A percentile compares a stretch with the other conserved stretches of the same genome.
phyloP scores from a whole-genome alignment of 2,797 vertebrate genomes.

The Crenichthys baileyi region DNA sequence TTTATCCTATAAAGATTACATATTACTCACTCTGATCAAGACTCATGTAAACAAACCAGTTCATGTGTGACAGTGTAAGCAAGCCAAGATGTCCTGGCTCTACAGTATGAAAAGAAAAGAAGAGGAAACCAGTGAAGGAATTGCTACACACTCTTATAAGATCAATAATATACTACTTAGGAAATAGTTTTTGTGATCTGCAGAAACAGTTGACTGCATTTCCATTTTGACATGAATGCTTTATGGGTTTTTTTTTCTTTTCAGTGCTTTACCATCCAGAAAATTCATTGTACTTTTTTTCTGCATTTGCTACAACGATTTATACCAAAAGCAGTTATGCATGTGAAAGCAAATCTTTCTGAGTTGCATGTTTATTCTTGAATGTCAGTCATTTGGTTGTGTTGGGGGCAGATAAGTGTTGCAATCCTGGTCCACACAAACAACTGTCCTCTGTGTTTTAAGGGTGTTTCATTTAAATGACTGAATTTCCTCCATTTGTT shows the following conservation, averaged over 20 bases:
- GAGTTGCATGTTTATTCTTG: neutral
- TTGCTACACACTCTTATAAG: neutral
- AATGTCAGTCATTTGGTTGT: neutral
- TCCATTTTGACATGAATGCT: neutral
- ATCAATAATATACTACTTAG: neutral
- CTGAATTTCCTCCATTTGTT: neutral
- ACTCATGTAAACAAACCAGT: too few species aligned
- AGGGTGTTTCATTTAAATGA: neutral
- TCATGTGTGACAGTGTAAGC: neutral
- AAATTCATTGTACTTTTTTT: neutral
- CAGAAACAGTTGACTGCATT: neutral
- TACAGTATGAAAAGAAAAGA: neutral
- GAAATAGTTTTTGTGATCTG: neutral
- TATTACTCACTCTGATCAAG: too few species aligned
- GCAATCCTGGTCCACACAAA: neutral
- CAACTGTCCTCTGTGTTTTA: neutral
- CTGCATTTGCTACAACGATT: neutral
- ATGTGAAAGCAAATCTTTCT: neutral
- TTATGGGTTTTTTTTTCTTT: neutral
- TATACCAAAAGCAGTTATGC: neutral
- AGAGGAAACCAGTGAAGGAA: neutral
- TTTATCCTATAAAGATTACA: too few species aligned
- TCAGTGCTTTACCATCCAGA: neutral
- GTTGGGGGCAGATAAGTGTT: neutral
- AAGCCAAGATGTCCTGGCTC: neutral